Percentiles rank a stretch among this genome's conserved stretches.
Conservation (phyloP, 2,888 invertebrate genomes). For the Gastracanthus pulcherrimus region DNA sequence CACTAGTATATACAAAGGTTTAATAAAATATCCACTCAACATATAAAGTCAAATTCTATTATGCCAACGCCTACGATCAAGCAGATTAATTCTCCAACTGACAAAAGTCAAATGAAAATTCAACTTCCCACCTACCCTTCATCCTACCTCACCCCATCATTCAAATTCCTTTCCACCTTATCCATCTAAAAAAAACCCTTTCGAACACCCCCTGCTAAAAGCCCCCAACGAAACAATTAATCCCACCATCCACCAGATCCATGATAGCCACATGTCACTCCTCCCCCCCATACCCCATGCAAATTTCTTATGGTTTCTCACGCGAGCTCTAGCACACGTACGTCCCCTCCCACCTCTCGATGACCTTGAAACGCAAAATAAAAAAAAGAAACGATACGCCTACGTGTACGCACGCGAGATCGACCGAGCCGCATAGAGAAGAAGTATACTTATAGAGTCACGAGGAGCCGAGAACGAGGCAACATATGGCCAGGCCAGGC, state of each 20-base stretch:
- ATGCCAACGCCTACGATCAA: too few relatives aligned
- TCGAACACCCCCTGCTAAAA: too few relatives aligned
- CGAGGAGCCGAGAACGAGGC: neutral
- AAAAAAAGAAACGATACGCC: too few relatives aligned
- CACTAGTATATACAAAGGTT: too few relatives aligned
- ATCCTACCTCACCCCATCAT: too few relatives aligned
- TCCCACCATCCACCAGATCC: neutral
- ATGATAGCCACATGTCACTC: neutral
- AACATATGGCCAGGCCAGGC: constrained; percentile 36
- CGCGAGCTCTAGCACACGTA: neutral
- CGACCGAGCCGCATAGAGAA: neutral
- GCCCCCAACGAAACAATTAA: too few relatives aligned
- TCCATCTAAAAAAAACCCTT: too few relatives aligned
- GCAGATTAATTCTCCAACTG: neutral
- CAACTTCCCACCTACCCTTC: neutral
- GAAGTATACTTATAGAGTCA: neutral
- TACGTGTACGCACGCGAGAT: neutral
- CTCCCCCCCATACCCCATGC: constrained; percentile 7
- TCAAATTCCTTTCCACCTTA: too few relatives aligned
- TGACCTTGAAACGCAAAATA: constrained; percentile 36
- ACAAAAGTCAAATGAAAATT: neutral
- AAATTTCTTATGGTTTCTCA: constrained; percentile 31
- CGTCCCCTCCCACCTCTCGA: neutral
- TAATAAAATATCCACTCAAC: too few relatives aligned
- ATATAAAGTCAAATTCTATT: too few relatives aligned